phyloP scores from a whole-genome alignment of 2,888 invertebrate species.

The Axea sp. region DNA sequence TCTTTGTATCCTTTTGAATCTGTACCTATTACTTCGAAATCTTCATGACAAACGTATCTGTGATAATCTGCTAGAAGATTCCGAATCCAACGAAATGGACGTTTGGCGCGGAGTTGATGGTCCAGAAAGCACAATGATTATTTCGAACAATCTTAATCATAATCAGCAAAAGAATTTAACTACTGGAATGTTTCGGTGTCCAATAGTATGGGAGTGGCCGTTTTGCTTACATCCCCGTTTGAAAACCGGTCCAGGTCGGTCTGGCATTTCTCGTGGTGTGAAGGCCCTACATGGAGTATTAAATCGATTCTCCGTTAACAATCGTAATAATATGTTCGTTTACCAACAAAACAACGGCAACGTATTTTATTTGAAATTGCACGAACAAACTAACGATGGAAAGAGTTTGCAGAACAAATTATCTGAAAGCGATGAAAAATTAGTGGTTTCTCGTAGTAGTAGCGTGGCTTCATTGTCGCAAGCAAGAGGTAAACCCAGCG shows the following conservation, averaged over 20 bases:
- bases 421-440: slow-evolving; percentile 77
- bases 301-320: slow-evolving; percentile 85
- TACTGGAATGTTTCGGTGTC: slow-evolving; percentile 87
- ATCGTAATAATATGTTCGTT: slow-evolving; percentile 88
- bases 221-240: slow-evolving; percentile 86
- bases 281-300: slow-evolving; percentile 84
- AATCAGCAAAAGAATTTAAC: slow-evolving; percentile 78
- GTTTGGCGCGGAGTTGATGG: slow-evolving; percentile 71
- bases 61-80: slow-evolving; percentile 83
- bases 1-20: slow-evolving; percentile 85
- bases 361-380: slow-evolving; percentile 82
- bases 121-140: slow-evolving; percentile 57
- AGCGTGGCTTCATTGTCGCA: slow-evolving; percentile 77
- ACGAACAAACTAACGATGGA: slow-evolving; percentile 76
- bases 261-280: slow-evolving; percentile 83
- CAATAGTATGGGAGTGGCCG: slow-evolving; percentile 86
- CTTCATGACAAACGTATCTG: slow-evolving; percentile 85
- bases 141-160: slow-evolving; percentile 37
- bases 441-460: slow-evolving; percentile 77
- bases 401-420: slow-evolving; percentile 75
- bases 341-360: slow-evolving; percentile 84
- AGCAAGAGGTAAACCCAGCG: slow-evolving; percentile 66
- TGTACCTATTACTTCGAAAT: slow-evolving; percentile 85
- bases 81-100: slow-evolving; percentile 82
- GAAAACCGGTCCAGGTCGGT: slow-evolving; percentile 83